Conservation (phyloP, 2,888 invertebrate species). For the Ochropacha duplaris region DNA sequence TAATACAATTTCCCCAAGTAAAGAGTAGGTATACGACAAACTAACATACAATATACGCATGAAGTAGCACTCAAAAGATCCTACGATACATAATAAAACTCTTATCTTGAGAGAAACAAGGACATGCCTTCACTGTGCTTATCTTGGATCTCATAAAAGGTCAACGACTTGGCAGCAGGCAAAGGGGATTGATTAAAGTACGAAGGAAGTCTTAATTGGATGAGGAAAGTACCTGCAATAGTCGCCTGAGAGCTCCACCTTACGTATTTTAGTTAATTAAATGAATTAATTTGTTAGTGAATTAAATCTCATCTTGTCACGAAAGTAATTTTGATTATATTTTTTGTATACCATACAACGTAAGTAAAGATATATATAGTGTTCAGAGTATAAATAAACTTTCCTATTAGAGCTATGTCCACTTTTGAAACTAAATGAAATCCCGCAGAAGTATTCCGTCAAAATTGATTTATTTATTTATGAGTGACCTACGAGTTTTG, state of each 20-base stretch:
- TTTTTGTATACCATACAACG: too few relatives aligned
- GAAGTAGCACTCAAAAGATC: slow-evolving; percentile 1
- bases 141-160: slow-evolving; percentile 31
- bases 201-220: slow-evolving; percentile 37
- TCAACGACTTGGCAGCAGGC: slow-evolving; percentile 30
- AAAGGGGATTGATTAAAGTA: slow-evolving; percentile 38
- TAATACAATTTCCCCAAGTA: background rate
- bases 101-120: slow-evolving; percentile 1
- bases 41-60: background rate
- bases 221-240: slow-evolving; percentile 22
- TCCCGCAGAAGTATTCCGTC: background rate
- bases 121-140: slow-evolving; percentile 6
- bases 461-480: slow-evolving; percentile 6
- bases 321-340: background rate
- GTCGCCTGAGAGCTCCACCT: slow-evolving; percentile 13
- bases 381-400: background rate
- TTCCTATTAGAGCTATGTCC: background rate
- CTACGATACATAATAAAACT: background rate
- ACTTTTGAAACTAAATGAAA: background rate
- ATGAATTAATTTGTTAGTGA: slow-evolving; percentile 5
- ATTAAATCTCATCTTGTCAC: background rate
- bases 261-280: slow-evolving; percentile 22
- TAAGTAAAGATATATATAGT: too few relatives aligned
- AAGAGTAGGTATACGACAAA: background rate
- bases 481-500: background rate